Conservation (phyloP, 1,140 invertebrate genomes). For the Zaprionus inermis region DNA sequence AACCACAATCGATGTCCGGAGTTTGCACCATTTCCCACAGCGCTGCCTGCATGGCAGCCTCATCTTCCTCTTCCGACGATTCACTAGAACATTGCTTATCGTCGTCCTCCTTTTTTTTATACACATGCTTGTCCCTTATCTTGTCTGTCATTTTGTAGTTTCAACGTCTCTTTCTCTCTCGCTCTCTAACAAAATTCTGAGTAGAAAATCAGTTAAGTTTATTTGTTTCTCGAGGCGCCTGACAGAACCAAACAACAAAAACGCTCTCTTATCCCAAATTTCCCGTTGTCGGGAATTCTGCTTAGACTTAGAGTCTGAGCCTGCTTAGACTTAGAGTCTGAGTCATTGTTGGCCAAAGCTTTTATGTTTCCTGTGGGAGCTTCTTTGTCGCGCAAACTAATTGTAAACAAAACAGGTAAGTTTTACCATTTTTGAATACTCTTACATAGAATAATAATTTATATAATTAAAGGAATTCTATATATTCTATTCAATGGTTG, state of each 20-base stretch:
- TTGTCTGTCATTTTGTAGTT: conserved; percentile 7
- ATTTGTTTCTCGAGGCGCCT: conserved; percentile 13
- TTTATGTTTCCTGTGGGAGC: conserved; percentile 62
- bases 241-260: not conserved
- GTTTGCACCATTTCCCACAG: conserved; percentile 50
- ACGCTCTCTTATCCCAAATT: conserved; percentile 54
- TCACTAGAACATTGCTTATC: not conserved
- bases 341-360: conserved; percentile 47
- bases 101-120: not conserved
- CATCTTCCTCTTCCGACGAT: conserved; percentile 34
- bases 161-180: not conserved
- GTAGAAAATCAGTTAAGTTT: conserved; percentile 60
- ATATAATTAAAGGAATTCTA: too few relatives aligned
- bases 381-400: conserved; percentile 48
- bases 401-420: conserved; percentile 39
- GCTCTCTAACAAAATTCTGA: conserved; percentile 40
- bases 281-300: not conserved
- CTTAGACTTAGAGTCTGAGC: too few relatives aligned
- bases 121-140: conserved; percentile 3
- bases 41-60: conserved; percentile 45
- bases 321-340: too few relatives aligned
- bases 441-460: not conserved
- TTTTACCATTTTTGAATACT: conserved; percentile 14
- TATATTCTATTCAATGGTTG: too few relatives aligned
- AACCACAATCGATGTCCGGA: conserved; percentile 40